A percentile compares a stretch with the other conserved stretches of the same genome.
phyloP scores from a whole-genome alignment of 1,140 invertebrate genomes.

The Sesamia nonagrioides region DNA sequence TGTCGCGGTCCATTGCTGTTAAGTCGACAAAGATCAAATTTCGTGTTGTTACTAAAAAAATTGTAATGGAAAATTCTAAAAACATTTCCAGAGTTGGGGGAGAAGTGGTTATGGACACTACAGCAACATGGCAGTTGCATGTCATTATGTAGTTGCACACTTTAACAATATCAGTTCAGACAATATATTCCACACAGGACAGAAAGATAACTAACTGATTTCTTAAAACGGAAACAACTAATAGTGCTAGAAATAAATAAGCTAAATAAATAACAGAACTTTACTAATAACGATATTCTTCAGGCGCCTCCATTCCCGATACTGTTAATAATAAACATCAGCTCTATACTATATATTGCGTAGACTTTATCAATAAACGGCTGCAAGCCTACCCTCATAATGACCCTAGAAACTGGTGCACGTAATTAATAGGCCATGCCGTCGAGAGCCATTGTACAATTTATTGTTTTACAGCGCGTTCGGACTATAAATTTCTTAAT shows the following conservation, averaged over 20 bases:
- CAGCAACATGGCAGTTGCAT: no score
- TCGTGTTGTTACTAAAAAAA: no score
- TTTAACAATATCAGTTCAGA: no score
- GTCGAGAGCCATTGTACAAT: constrained; percentile 77
- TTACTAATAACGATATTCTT: constrained; percentile 21
- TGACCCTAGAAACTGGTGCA: constrained; percentile 62
- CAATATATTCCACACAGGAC: no score
- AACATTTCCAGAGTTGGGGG: no score
- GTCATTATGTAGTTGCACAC: not conserved
- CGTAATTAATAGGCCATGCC: constrained; percentile 78
- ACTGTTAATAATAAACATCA: constrained; percentile 31
- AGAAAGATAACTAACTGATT: not conserved
- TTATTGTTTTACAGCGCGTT: constrained; percentile 85
- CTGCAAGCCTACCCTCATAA: constrained; percentile 49
- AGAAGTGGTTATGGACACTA: no score
- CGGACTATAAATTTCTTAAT: constrained; percentile 84
- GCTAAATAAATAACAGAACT: not conserved
- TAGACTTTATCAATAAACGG: constrained; percentile 47
- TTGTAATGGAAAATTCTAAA: no score
- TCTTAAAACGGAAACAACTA: not conserved
- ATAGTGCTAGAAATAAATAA: not conserved
- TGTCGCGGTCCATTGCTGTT: no score
- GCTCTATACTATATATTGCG: constrained; percentile 23
- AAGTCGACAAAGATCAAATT: no score
- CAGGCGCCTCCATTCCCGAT: not conserved